These are phyloP conservation scores for Sus cebifrons DNA, from an alignment of 2,797 vertebrate species.

Conservation along the genomic window DNA sequence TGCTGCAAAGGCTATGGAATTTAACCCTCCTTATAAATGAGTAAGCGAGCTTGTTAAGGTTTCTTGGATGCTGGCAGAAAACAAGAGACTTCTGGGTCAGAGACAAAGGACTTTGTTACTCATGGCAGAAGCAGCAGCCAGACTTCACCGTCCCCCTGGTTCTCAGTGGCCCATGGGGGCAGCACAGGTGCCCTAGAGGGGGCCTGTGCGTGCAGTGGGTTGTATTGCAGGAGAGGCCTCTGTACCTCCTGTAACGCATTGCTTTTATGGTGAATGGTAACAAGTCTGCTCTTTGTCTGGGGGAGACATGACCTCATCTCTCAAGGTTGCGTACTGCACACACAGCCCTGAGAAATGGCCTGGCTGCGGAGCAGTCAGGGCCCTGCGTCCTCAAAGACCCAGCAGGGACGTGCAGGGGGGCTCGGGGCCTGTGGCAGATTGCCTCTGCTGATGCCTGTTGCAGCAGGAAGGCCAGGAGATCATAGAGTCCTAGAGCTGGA, in stretches of 20 bases:
- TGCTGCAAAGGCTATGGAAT: background rate
- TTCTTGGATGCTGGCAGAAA: background rate
- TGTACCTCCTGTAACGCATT: fast-evolving
- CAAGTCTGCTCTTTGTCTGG: background rate
- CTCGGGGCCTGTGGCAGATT: background rate
- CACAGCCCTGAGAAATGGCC: background rate
- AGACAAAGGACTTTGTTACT: background rate
- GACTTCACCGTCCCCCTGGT: background rate
- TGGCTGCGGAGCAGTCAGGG: background rate
- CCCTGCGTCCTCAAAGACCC: background rate
- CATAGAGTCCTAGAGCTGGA: background rate
- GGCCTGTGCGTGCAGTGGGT: fast-evolving
- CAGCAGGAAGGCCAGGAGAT: background rate
- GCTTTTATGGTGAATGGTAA: background rate
- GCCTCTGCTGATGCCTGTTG: background rate
- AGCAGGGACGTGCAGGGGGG: background rate
- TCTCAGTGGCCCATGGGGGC: background rate
- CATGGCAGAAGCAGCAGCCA: background rate
- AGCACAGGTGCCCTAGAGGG: background rate
- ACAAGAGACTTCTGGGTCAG: background rate
- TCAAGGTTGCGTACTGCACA: background rate
- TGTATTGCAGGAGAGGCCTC: background rate
- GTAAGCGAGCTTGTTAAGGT: background rate
- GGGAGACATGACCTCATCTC: background rate
- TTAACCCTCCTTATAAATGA: background rate